Base-by-base conservation (phyloP, 2,797 vertebrate genomes). In the Myotis findleyi region DNA sequence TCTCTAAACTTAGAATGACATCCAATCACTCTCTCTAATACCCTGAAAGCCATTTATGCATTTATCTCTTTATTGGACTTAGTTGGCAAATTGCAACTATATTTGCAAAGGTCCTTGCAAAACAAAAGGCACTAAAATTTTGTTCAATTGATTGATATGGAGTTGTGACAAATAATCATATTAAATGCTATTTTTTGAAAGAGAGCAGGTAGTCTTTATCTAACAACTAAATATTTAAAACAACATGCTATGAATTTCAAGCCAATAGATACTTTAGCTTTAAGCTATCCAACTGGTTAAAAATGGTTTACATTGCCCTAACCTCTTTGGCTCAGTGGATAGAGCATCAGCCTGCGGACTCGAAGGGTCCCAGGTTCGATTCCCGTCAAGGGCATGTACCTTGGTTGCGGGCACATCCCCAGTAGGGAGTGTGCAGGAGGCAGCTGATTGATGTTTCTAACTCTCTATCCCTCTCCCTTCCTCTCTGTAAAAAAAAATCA, bases 281-380 rank as follows among this genome's bases (percentile, higher is more conserved):
- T 95, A 97, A 79, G 38, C 27, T 66, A 82, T 49, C 75, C 71
- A 85, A 96, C 44, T 66, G 33, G 53, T 84, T 89, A 72, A 33
- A 68, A 76, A 49, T 68, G 13, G 21, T 27, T 82, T 76, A 68
- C 44, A 44, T 44, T 44, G 44, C 10, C 44, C 44, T 44, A 44
- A 44, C 44, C 2, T 10, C 44, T 44, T 44, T 44, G 44, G 44
- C 44, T 11, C 10, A 44, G 44, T 44, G 44, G 2, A 44, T 44
- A 44, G 44, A 44, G 44, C 44, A 2, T 44, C 44, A 44, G 10
- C 44, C 44, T 44, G 44, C 2, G 44, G 44, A 44, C 44, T 44
- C 5, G 2, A 44, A 44, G 44, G 44, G 44, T 44, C 44, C 44
- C 10, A 44, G 44, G 44, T 44, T 44, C 10, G 44, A 44, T 44